These are phyloP conservation scores for Lithosia quadra DNA, from an alignment of 2,888 invertebrate genomes.

Conservation along the genomic window DNA sequence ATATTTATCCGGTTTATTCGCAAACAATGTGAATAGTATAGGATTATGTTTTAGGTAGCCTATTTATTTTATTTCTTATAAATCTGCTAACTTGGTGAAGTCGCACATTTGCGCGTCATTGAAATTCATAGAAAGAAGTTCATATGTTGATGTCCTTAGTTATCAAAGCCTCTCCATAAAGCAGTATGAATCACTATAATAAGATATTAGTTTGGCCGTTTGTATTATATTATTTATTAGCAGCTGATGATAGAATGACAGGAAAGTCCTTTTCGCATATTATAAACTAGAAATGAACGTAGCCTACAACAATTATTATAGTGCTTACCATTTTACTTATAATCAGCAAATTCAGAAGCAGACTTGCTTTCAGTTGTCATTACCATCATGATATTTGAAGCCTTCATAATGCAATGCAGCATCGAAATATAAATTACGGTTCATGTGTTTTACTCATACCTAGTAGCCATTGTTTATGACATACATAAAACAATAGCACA, in stretches of 20 bases:
- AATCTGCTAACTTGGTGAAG: neutral
- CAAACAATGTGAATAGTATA: conserved; percentile 20
- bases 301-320: neutral
- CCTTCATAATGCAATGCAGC: neutral
- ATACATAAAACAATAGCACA: neutral
- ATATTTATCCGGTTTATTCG: conserved; percentile 31
- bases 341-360: neutral
- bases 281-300: neutral
- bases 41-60: conserved; percentile 22
- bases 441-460: neutral
- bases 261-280: neutral
- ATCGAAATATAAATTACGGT: neutral
- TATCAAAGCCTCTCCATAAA: neutral
- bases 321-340: neutral
- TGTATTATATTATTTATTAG: neutral
- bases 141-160: neutral
- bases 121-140: neutral
- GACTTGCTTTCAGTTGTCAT: neutral
- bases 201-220: neutral
- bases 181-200: too few relatives aligned
- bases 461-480: neutral
- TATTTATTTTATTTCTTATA: neutral
- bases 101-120: neutral
- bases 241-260: neutral
- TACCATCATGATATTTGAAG: neutral